phyloP scores from a whole-genome alignment of 2,888 invertebrate species.

The Pammene fasciana region DNA sequence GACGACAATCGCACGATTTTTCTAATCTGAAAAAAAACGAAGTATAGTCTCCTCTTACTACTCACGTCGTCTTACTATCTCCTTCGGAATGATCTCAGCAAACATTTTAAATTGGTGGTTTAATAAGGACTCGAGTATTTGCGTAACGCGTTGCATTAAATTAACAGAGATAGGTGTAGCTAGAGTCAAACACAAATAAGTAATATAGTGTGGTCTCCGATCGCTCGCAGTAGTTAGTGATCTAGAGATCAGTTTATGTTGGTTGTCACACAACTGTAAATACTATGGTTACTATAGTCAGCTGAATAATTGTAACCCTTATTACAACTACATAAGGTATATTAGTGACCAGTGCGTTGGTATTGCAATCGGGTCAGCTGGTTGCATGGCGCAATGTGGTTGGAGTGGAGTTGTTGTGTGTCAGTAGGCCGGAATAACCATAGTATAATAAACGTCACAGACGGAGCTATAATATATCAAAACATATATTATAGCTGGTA shows the following conservation, averaged over 20 bases:
- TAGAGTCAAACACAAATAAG: not conserved
- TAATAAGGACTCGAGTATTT: not conserved
- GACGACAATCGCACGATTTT: too few relatives aligned
- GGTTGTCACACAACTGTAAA: not conserved
- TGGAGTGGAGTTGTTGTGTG: not conserved
- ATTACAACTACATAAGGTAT: not conserved
- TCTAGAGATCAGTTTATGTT: not conserved
- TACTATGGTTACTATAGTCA: not conserved
- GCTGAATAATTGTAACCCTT: not conserved
- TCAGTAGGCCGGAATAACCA: too few relatives aligned
- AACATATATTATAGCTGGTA: too few relatives aligned
- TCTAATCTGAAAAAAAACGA: not conserved
- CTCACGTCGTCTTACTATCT: too few relatives aligned
- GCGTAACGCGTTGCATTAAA: not conserved
- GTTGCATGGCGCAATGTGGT: not conserved
- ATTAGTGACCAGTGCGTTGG: too few relatives aligned
- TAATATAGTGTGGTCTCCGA: not conserved
- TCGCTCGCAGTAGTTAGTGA: not conserved
- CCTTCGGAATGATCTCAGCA: too few relatives aligned
- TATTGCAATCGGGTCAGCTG: not conserved
- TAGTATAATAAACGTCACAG: too few relatives aligned
- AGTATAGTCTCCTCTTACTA: too few relatives aligned
- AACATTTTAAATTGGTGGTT: too few relatives aligned
- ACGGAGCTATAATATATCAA: too few relatives aligned
- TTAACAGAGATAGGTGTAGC: not conserved